These are phyloP conservation scores for Phoxinus dragarum DNA, from an alignment of 2,797 vertebrate genomes.

Conservation along the genomic window DNA sequence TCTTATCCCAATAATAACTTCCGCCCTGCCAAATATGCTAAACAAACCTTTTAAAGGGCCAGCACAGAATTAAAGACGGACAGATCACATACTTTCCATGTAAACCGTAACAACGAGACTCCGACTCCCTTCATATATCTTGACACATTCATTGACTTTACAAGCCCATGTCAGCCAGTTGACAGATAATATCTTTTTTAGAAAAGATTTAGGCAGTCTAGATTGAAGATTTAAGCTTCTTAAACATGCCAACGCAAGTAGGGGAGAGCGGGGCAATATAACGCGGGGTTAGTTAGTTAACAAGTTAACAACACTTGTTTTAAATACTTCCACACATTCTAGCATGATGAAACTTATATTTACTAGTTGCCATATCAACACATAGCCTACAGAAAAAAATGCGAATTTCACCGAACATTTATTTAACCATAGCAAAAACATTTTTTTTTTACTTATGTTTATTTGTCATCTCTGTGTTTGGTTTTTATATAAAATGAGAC, in stretches of 20 bases:
- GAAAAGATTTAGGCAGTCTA: neutral
- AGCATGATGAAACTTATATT: no score
- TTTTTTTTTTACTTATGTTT: no score
- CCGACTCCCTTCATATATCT: neutral
- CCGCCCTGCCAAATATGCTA: conserved; percentile 34
- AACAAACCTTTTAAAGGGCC: conserved; percentile 61
- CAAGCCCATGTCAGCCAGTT: neutral
- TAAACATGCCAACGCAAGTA: neutral
- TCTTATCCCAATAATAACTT: conserved; percentile 53
- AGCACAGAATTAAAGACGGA: conserved; percentile 4
- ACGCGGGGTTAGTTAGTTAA: no score
- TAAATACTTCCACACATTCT: no score
- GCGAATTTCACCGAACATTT: no score
- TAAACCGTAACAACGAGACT: neutral
- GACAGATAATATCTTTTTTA: neutral
- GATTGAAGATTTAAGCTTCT: neutral
- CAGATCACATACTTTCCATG: neutral
- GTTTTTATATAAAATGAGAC: no score
- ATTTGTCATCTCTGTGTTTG: no score
- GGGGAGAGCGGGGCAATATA: no score
- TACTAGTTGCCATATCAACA: no score
- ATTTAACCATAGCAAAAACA: no score
- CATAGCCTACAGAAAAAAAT: no score
- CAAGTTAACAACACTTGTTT: no score
- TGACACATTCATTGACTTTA: neutral